Percentiles rank a stretch among this genome's conserved stretches.
Evolutionary conservation across 1,140 invertebrate genomes (phyloP).

Genomic region (Nomia melanderi): DNA sequence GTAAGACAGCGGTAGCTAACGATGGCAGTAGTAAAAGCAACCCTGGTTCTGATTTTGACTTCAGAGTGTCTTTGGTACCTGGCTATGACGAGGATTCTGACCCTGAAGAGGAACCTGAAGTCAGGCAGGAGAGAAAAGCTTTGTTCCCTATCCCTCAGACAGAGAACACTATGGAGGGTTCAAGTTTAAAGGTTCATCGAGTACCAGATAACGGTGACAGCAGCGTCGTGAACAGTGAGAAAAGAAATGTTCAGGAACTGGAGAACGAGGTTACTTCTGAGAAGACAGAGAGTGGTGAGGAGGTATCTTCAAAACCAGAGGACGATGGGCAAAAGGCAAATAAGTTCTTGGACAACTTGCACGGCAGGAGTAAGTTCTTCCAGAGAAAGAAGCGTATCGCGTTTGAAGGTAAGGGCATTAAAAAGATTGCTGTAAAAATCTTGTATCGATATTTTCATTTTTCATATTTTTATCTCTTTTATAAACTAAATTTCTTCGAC

Average conservation of each 20-base stretch:
- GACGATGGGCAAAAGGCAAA: conserved; percentile 69
- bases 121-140: conserved; percentile 60
- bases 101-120: conserved; percentile 77
- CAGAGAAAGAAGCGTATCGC: conserved; percentile 78
- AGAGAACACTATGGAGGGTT: neutral
- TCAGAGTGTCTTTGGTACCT: conserved; percentile 82
- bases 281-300: conserved; percentile 9
- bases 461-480: too few relatives aligned
- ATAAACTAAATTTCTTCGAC: too few relatives aligned
- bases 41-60: conserved; percentile 31
- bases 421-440: too few relatives aligned
- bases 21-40: conserved; percentile 19
- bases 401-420: conserved; percentile 76
- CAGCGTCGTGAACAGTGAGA: conserved; percentile 12
- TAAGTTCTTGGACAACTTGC: conserved; percentile 76
- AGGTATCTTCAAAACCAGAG: conserved; percentile 33
- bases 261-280: conserved; percentile 66
- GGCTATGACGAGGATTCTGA: conserved; percentile 83
- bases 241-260: neutral
- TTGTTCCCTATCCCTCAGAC: conserved; percentile 78
- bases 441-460: too few relatives aligned
- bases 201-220: conserved; percentile 32
- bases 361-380: conserved; percentile 73
- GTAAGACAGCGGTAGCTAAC: neutral
- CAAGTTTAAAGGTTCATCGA: neutral